Evolutionary conservation across 2,113 vertebrate species (phyloP), one percentile per base, ranked within the genome.

Genomic region (Ictalurus furcatus): DNA sequence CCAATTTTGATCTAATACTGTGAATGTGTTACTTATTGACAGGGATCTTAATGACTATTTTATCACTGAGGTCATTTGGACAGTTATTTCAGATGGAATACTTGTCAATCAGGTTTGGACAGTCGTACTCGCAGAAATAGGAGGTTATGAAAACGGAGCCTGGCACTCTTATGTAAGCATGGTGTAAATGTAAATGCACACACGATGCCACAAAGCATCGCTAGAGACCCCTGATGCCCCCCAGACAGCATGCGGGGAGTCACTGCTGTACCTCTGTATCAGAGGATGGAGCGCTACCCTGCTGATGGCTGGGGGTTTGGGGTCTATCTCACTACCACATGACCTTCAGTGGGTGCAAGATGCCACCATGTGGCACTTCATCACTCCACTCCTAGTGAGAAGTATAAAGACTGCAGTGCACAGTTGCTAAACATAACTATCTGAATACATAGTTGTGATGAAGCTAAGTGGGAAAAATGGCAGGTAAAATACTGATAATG

Each of bases 181-280:
- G 67, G 85, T 74, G 28, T 86, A 34, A n/a, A n/a, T 80, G 58
- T 40, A 40, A 48, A 48, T 48, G 44, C 40, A 25, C 73, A 67
- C n/a, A 13, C 0, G 52, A 67, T 85, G 59, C 79, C 61, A 67
- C 21, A 85, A 85, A 48, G 90, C 69, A 81, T 85, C n/a, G 12
- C 30, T 74, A 87, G 88, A 87, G 88, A 65, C 67, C 84, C 81
- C 84, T 80, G 80, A 80, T 79, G 71, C 82, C 73, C 88, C 76
- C 84, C n/a, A 86, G 59, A 52, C 88, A 85, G 63, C 84, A 81
- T 88, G 91, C 92, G 92, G 93, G 94, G 91, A 92, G 84, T 90
- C 92, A 94, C 92, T 92, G 94, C 94, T 94, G 92, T 95, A 94
- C 94, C 95, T 96, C 96, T 96, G 94, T 95, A 96, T 96, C 95